A percentile compares a stretch with the other conserved stretches of the same genome.
phyloP scores from a whole-genome alignment of 1,140 invertebrate species.

The Whitmania pigra region DNA sequence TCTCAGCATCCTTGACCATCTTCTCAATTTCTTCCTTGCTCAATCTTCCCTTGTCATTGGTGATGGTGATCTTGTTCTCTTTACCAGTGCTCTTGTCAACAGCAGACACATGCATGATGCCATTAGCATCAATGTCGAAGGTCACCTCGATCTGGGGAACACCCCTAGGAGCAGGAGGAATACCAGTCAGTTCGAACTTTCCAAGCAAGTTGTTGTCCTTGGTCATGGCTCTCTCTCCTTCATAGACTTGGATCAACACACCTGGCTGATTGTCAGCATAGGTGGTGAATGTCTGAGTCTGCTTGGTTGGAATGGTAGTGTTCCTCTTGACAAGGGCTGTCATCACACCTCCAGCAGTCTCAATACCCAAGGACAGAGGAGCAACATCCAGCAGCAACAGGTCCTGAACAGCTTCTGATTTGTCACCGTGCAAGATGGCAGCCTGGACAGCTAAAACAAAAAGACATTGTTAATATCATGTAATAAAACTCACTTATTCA shows the following conservation, averaged over 20 bases:
- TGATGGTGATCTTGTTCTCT: constrained; percentile 94
- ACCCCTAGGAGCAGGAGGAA: constrained; percentile 83
- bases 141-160: constrained; percentile 67
- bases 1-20: constrained; percentile 48
- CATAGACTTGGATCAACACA: constrained; percentile 46
- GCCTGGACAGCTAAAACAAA: constrained; percentile 49
- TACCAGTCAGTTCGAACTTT: constrained; percentile 83
- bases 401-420: constrained; percentile 17
- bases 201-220: constrained; percentile 68
- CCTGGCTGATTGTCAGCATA: constrained; percentile 93
- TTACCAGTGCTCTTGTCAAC: constrained; percentile 68
- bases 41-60: constrained; percentile 73
- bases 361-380: constrained; percentile 24
- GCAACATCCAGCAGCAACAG: constrained; percentile 23
- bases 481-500: constrained; percentile 22
- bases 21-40: constrained; percentile 43
- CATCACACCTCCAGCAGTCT: constrained; percentile 80
- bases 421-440: constrained; percentile 18
- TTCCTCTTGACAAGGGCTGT: constrained; percentile 86
- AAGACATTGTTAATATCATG: background rate
- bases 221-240: constrained; percentile 52
- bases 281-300: constrained; percentile 89
- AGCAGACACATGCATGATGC: constrained; percentile 45
- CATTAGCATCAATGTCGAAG: constrained; percentile 53
- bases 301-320: constrained; percentile 88